phyloP scores from a whole-genome alignment of 2,888 invertebrate species.

The Platycnemis pennipes region DNA sequence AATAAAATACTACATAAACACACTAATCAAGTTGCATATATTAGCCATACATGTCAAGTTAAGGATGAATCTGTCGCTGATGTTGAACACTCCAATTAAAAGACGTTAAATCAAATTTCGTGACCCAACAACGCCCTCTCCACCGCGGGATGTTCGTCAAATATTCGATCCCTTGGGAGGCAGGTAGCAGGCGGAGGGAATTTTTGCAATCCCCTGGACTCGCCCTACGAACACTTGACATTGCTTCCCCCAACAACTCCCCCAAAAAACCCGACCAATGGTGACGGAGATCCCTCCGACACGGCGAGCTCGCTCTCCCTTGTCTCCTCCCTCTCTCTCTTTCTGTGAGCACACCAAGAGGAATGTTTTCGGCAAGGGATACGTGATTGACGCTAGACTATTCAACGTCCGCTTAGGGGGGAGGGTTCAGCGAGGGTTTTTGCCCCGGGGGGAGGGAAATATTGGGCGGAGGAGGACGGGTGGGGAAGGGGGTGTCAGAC shows the following conservation, averaged over 20 bases:
- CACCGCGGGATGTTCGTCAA: not conserved
- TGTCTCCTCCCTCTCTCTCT: not conserved
- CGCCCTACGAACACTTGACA: not conserved
- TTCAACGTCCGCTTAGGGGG: slow-evolving; percentile 38
- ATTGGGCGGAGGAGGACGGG: not conserved
- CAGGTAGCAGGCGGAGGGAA: not conserved
- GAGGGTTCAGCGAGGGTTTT: slow-evolving; percentile 35
- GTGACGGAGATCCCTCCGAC: not conserved
- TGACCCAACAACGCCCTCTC: too few relatives aligned
- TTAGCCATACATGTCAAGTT: too few relatives aligned
- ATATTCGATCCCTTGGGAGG: not conserved
- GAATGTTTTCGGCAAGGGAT: slow-evolving; percentile 60
- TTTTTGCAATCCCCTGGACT: not conserved
- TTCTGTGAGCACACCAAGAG: slow-evolving; percentile 39
- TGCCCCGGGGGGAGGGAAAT: not conserved
- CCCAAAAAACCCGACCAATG: not conserved
- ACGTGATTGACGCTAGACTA: slow-evolving; percentile 45
- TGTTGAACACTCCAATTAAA: too few relatives aligned
- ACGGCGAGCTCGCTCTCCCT: not conserved
- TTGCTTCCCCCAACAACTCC: not conserved
- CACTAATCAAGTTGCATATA: too few relatives aligned
- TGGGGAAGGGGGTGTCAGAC: not conserved
- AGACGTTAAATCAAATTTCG: too few relatives aligned
- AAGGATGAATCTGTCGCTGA: too few relatives aligned
- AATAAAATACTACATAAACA: too few relatives aligned